A percentile compares a stretch with the other conserved stretches of the same genome.
These are phyloP conservation scores for Epinotia brunnichana DNA, from an alignment of 2,888 invertebrate genomes.

Conservation along the genomic window DNA sequence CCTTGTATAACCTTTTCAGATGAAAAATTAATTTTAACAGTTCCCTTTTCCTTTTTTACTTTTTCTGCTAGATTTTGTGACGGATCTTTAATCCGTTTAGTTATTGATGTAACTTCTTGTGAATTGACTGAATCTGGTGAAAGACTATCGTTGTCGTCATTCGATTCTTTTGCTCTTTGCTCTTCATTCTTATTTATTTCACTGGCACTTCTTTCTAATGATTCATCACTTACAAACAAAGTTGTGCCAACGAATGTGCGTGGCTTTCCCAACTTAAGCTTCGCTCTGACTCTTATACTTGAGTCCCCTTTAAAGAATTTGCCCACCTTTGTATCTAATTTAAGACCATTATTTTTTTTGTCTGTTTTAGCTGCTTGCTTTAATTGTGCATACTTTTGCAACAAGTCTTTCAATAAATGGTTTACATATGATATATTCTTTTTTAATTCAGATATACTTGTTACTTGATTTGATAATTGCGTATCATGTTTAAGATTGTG, in stretches of 20 bases:
- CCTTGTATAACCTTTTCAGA: neutral
- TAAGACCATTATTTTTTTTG: neutral
- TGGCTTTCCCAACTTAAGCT: neutral
- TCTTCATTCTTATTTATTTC: neutral
- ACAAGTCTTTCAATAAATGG: neutral
- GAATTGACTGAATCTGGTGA: neutral
- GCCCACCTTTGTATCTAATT: neutral
- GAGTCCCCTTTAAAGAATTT: neutral
- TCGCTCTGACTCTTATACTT: neutral
- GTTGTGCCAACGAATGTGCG: neutral
- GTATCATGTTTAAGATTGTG: constrained; percentile 3
- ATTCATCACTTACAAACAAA: neutral
- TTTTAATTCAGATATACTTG: neutral
- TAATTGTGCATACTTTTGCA: neutral
- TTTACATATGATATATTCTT: constrained; percentile 9
- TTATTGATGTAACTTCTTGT: neutral
- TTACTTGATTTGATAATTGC: neutral
- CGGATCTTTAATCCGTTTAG: neutral
- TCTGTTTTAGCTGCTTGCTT: neutral
- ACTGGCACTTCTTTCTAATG: neutral
- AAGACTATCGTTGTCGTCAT: neutral
- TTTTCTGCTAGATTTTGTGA: neutral
- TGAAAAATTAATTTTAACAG: neutral
- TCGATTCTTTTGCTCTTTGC: neutral
- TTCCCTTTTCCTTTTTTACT: neutral